A percentile compares a stretch with the other conserved stretches of the same genome.
These are phyloP conservation scores for Calameuta idolon DNA, from an alignment of 2,888 invertebrate species.

Conservation along the genomic window DNA sequence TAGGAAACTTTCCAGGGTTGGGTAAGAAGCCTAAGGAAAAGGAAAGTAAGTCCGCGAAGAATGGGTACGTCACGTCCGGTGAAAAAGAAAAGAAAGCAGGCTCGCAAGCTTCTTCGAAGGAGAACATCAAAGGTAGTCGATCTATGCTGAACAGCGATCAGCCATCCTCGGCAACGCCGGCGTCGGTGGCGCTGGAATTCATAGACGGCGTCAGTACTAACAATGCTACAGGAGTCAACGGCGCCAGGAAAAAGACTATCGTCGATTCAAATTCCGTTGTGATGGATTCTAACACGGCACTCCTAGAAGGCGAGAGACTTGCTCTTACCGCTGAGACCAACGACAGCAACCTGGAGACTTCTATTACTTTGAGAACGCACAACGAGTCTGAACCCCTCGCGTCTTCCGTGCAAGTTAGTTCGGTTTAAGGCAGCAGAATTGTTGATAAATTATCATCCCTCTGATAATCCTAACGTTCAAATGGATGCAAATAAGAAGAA, in stretches of 20 bases:
- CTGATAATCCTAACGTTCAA: not conserved
- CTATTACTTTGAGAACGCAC: slow-evolving; percentile 70
- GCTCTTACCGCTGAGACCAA: slow-evolving; percentile 38
- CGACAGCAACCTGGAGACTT: slow-evolving; percentile 68
- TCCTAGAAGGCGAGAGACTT: slow-evolving; percentile 63
- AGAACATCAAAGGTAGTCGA: slow-evolving; percentile 51
- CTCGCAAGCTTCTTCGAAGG: slow-evolving; percentile 44
- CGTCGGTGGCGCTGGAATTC: not conserved
- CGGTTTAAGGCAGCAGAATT: slow-evolving; percentile 63
- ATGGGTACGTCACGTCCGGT: slow-evolving; percentile 44
- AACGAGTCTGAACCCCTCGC: slow-evolving; percentile 68
- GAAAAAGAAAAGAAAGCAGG: slow-evolving; percentile 68
- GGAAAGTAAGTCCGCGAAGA: slow-evolving; percentile 57
- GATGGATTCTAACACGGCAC: slow-evolving; percentile 64
- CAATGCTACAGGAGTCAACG: slow-evolving; percentile 68
- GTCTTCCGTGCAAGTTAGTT: slow-evolving; percentile 74
- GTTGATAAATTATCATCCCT: not conserved
- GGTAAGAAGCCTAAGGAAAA: slow-evolving; percentile 73
- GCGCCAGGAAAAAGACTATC: slow-evolving; percentile 67
- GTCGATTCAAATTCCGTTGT: slow-evolving; percentile 64
- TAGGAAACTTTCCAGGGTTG: slow-evolving; percentile 72
- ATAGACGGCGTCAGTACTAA: slow-evolving; percentile 32
- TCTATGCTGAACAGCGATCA: slow-evolving; percentile 51
- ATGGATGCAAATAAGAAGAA: not conserved
- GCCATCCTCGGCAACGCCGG: not conserved